Evolutionary conservation across 2,888 invertebrate species (phyloP).

Genomic region (Sinohyriopsis cumingii): DNA sequence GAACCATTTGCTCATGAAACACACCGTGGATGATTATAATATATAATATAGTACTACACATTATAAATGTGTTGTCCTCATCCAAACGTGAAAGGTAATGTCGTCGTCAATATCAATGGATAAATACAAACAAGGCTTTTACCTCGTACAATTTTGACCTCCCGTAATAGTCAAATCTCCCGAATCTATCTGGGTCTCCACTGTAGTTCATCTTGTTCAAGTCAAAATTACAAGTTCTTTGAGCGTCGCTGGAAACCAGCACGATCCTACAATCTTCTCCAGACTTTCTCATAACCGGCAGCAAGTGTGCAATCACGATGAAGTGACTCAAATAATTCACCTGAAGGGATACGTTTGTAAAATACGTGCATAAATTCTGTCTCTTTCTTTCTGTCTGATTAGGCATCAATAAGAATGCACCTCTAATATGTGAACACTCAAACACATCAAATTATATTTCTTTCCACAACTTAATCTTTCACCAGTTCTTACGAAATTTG

Average conservation of each 20-base stretch:
- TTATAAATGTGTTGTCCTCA: too few species aligned
- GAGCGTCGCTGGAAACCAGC: conserved; percentile 42
- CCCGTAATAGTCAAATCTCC: conserved; percentile 31
- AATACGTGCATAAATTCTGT: too few species aligned
- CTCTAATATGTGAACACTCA: too few species aligned
- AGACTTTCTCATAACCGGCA: conserved; percentile 41
- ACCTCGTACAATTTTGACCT: conserved; percentile 50
- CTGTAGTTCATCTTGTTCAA: conserved; percentile 36
- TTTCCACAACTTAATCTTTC: too few species aligned
- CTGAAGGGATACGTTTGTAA: conserved; percentile 10
- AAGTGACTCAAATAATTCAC: conserved; percentile 54
- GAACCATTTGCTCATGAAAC: too few species aligned
- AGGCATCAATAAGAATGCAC: too few species aligned
- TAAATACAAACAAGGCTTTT: background rate
- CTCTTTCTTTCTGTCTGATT: too few species aligned
- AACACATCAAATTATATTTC: too few species aligned
- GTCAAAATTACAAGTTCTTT: conserved; percentile 28
- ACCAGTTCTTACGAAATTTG: too few species aligned
- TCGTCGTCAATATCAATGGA: background rate
- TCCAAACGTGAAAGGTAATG: too few species aligned
- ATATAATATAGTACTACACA: too few species aligned
- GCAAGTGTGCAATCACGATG: conserved; percentile 40
- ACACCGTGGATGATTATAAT: too few species aligned
- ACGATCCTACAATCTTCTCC: conserved; percentile 49
- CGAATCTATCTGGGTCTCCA: conserved; percentile 18